A percentile compares a stretch with the other conserved stretches of the same genome.
Evolutionary conservation across 2,888 invertebrate species (phyloP).

Genomic region (Drosophila siamana): DNA sequence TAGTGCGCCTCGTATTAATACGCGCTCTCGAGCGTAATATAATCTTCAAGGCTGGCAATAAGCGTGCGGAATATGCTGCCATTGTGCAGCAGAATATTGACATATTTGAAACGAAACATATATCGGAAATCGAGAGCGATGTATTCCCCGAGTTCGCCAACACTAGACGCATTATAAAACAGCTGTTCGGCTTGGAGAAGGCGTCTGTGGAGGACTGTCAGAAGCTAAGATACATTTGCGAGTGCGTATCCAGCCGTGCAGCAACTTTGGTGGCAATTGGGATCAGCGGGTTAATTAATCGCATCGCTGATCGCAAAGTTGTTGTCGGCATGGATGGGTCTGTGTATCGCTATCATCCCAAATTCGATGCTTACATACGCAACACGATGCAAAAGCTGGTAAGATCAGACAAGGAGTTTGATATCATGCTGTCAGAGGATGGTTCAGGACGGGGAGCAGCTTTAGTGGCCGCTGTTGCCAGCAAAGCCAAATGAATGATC

Average conservation of each 20-base stretch:
- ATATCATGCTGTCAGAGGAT: slow-evolving; percentile 97
- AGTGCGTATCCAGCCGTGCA: slow-evolving; percentile 94
- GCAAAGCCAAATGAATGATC: slow-evolving; percentile 52
- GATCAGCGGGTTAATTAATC: slow-evolving; percentile 93
- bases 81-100: slow-evolving; percentile 86
- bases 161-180: slow-evolving; percentile 92
- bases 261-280: slow-evolving; percentile 96
- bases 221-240: slow-evolving; percentile 95
- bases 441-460: slow-evolving; percentile 98
- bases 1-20: slow-evolving; percentile 93
- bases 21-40: slow-evolving; percentile 91
- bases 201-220: slow-evolving; percentile 95
- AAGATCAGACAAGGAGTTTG: slow-evolving; percentile 91
- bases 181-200: slow-evolving; percentile 87
- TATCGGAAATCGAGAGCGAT: slow-evolving; percentile 98
- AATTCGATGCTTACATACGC: slow-evolving; percentile 96
- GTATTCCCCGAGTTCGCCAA: slow-evolving; percentile 91
- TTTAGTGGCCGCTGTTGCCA: slow-evolving; percentile 95
- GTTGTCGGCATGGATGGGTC: slow-evolving; percentile 98
- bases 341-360: slow-evolving; percentile 97
- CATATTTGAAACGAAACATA: slow-evolving; percentile 97
- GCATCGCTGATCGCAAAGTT: slow-evolving; percentile 93
- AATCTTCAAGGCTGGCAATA: slow-evolving; percentile 64
- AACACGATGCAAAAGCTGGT: slow-evolving; percentile 92
- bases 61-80: slow-evolving; percentile 52